Base-by-base conservation (phyloP, 2,888 invertebrate species). In the Oligia strigilis region DNA sequence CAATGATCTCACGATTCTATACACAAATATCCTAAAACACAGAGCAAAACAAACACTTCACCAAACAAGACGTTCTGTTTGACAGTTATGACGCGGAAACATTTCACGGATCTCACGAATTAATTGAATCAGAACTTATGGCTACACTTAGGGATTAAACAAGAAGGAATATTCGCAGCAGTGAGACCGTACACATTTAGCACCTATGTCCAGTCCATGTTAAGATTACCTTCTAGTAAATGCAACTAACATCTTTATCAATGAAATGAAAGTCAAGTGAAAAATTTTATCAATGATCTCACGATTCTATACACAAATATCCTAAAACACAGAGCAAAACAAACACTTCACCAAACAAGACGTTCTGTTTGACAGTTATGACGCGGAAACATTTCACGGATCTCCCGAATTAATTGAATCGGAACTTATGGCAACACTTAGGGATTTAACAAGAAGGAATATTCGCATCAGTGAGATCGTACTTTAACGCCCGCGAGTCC, bases 381-480 rank as follows among this genome's bases (percentile, higher is more conserved):
- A 72, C 62, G 43, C 67, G 65, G 66, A 71, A 64, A 72, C 62
- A 64, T 80, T 76, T 74, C 66, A 67, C 84, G 82, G 85, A 87
- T 83, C 72, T 55, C 60, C 46, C 8, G 11, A 49, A 84, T 78
- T 82, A 75, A 72, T 77, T 86, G 78, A 84, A 83, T 85, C 81
- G 85, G 80, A 87, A 83, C 82, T 86, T 82, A 87, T 81, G 84
- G 85, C 80, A 81, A 87, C 84, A 85, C 82, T 82, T 66, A 82
- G 84, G 88, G 89, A 91, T 92, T 89, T 89, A 90, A 92, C 90
- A 89, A 92, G 85, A 75, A 81, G 81, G 77, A 90, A 90, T 87
- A 90, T 91, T 91, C 87, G 89, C 86, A 89, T 88, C 85, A 87
- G 87, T 82, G 81, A 87, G 82, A 91, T 85, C 88, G 90, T 90